A percentile compares a stretch with the other conserved stretches of the same genome.
These are phyloP conservation scores for Gymnoscopelus braueri DNA, from an alignment of 2,797 vertebrate species.

Conservation along the genomic window DNA sequence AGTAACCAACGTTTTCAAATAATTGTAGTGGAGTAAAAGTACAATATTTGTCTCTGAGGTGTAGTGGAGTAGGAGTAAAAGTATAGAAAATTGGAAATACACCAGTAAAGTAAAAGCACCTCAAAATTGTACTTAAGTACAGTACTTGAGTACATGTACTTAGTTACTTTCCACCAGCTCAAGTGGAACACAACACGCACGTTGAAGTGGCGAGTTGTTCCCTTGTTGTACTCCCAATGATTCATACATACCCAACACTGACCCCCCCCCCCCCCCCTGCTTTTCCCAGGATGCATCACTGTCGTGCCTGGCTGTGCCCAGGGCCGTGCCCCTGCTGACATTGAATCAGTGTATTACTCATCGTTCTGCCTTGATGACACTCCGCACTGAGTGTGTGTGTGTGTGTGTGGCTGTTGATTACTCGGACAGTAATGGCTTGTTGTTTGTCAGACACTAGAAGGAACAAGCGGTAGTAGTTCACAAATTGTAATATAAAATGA, in stretches of 20 bases:
- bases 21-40: no score
- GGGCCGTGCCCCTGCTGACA: conserved; percentile 61
- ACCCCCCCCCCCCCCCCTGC: conserved; percentile 31
- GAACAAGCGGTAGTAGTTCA: conserved; percentile 20
- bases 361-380: conserved; percentile 58
- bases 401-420: conserved; percentile 24
- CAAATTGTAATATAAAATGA: conserved; percentile 17
- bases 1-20: no score
- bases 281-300: conserved; percentile 72
- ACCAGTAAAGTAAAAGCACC: no score
- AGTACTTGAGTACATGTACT: no score
- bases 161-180: conserved; percentile 7
- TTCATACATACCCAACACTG: conserved; percentile 53
- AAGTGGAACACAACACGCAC: conserved; percentile 60
- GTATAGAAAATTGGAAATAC: no score
- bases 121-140: no score
- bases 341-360: conserved; percentile 71
- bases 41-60: no score
- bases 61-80: no score
- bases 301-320: conserved; percentile 54
- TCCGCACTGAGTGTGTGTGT: conserved; percentile 29
- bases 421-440: conserved; percentile 57
- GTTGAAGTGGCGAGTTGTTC: conserved; percentile 54
- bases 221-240: conserved; percentile 69
- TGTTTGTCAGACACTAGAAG: conserved; percentile 48